A percentile compares a stretch with the other conserved stretches of the same genome.
Conservation (phyloP, 2,888 invertebrate genomes). For the Lepidochrysops patricia region DNA sequence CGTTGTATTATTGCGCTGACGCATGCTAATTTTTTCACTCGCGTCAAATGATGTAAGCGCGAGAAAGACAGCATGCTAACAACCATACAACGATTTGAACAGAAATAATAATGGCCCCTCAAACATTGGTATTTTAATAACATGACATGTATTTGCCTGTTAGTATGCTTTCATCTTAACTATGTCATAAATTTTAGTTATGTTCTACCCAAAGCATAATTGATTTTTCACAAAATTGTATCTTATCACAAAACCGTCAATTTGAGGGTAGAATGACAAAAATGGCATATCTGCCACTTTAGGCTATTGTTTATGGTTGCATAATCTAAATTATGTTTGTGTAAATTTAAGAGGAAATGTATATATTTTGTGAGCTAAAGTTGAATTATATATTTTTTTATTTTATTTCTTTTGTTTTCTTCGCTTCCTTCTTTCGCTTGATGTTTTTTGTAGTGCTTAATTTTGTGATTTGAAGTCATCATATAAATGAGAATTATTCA, state of each 20-base stretch:
- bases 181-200: no score
- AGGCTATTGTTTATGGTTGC: not conserved
- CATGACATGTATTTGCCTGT: no score
- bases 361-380: slow-evolving; percentile 10
- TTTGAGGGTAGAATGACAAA: not conserved
- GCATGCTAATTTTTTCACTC: no score
- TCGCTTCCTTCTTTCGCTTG: not conserved
- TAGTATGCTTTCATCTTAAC: no score
- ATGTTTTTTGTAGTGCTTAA: not conserved
- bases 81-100: no score
- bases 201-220: not conserved
- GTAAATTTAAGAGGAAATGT: slow-evolving; percentile 1
- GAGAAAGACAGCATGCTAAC: no score
- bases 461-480: not conserved
- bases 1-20: no score
- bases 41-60: no score
- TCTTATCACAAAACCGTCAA: not conserved
- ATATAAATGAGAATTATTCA: not conserved
- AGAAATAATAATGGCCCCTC: no score
- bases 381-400: slow-evolving; percentile 12
- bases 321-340: slow-evolving; percentile 3
- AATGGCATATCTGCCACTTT: not conserved
- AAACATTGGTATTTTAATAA: no score
- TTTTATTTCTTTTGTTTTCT: slow-evolving; percentile 4
- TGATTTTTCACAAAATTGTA: not conserved